Conservation (phyloP, 2,888 invertebrate genomes). For the Andrena hattorfiana region DNA sequence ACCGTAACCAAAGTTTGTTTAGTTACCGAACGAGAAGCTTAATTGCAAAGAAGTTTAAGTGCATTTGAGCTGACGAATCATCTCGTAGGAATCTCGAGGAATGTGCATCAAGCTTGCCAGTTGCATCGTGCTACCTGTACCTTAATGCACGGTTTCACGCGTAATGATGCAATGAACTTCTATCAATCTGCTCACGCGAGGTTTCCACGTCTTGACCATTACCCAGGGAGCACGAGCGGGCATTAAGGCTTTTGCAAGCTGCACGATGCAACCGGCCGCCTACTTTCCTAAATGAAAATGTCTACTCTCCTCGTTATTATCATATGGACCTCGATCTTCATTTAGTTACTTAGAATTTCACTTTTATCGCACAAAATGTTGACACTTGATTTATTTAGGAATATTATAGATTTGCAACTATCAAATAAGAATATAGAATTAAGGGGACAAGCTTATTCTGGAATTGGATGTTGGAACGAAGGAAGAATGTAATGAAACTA, state of each 20-base stretch:
- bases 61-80: not conserved
- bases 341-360: not conserved
- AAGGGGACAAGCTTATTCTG: no score
- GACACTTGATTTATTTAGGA: not conserved
- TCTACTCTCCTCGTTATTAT: not conserved
- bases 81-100: not conserved
- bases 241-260: constrained; percentile 39
- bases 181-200: constrained; percentile 72
- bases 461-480: no score
- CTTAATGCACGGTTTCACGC: constrained; percentile 72
- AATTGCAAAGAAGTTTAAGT: not conserved
- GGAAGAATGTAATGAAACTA: no score
- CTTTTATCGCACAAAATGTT: no score
- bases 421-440: no score
- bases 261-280: constrained; percentile 33
- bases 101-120: constrained; percentile 33
- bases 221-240: constrained; percentile 37
- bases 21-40: not conserved
- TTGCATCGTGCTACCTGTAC: constrained; percentile 54
- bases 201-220: constrained; percentile 48
- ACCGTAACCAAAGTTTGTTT: not conserved
- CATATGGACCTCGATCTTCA: not conserved
- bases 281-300: not conserved
- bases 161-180: constrained; percentile 73
- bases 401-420: no score